Evolutionary conservation across 2,113 vertebrate genomes (phyloP).

Genomic region (Hypanus sabinus): DNA sequence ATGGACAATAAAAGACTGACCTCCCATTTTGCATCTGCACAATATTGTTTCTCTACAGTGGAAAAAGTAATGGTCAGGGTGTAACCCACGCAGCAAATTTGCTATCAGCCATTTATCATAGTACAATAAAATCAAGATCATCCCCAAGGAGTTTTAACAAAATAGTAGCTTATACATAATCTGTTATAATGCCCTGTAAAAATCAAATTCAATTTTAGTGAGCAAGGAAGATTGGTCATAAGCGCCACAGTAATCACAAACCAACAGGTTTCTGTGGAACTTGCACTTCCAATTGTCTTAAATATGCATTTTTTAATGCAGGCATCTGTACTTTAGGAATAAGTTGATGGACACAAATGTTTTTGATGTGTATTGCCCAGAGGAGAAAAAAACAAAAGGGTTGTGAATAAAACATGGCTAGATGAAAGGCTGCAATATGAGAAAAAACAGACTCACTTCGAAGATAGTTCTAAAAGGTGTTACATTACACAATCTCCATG

Average conservation of each 20-base stretch:
- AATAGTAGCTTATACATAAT: neutral
- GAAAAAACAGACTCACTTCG: constrained; percentile 60
- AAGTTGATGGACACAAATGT: constrained; percentile 53
- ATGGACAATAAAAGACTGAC: neutral
- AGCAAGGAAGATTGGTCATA: neutral
- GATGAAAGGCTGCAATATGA: constrained; percentile 59
- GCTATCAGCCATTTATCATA: neutral
- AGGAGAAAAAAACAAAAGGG: constrained; percentile 52
- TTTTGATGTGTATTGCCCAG: constrained; percentile 54
- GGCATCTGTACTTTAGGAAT: constrained; percentile 45
- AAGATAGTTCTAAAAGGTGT: constrained; percentile 50
- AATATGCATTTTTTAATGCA: neutral
- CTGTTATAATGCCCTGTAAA: neutral
- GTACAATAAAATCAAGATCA: neutral
- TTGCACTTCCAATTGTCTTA: neutral
- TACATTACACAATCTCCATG: constrained; percentile 49
- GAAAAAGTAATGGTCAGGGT: neutral
- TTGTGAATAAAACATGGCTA: constrained; percentile 57
- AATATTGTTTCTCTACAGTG: neutral
- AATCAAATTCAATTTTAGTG: neutral
- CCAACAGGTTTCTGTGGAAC: neutral
- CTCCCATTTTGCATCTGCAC: neutral
- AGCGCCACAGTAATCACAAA: neutral
- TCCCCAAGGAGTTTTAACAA: neutral
- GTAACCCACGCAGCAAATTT: neutral